Evolutionary conservation across 2,797 vertebrate genomes (phyloP).

Genomic region (Strix occidentalis): DNA sequence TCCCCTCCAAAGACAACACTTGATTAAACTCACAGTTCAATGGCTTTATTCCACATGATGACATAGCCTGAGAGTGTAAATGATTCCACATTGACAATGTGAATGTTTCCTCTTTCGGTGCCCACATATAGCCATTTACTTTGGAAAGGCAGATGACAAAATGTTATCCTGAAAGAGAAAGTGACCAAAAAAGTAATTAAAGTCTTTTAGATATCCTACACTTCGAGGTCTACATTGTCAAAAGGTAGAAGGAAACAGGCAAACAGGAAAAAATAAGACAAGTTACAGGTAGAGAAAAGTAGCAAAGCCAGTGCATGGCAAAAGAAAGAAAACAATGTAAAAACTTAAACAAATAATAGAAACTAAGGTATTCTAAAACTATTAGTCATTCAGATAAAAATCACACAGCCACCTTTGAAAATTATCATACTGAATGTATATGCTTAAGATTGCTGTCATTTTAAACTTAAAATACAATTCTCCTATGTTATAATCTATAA

Average conservation of each 20-base stretch:
- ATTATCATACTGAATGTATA: background rate
- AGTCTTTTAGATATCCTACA: background rate
- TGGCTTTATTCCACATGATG: conserved; percentile 99
- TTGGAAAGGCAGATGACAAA: conserved; percentile 97
- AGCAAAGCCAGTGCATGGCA: background rate
- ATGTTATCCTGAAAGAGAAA: conserved; percentile 85
- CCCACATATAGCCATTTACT: conserved; percentile 99
- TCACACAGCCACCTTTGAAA: background rate
- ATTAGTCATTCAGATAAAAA: background rate
- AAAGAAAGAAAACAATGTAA: background rate
- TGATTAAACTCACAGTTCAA: conserved; percentile 92
- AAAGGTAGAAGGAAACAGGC: background rate
- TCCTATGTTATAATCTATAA: background rate
- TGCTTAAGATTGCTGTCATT: background rate
- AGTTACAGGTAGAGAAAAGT: background rate
- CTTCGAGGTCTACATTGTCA: background rate
- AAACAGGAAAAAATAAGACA: background rate
- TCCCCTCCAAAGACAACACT: background rate
- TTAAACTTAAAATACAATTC: background rate
- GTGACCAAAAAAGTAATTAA: conserved; percentile 15
- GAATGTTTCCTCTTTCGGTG: conserved; percentile 96
- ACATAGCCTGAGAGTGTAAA: conserved; percentile 99
- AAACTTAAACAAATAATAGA: background rate
- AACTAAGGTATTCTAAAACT: background rate
- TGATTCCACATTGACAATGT: conserved; percentile 98